phyloP scores from a whole-genome alignment of 2,113 vertebrate species.

The Chaenocephalus aceratus region DNA sequence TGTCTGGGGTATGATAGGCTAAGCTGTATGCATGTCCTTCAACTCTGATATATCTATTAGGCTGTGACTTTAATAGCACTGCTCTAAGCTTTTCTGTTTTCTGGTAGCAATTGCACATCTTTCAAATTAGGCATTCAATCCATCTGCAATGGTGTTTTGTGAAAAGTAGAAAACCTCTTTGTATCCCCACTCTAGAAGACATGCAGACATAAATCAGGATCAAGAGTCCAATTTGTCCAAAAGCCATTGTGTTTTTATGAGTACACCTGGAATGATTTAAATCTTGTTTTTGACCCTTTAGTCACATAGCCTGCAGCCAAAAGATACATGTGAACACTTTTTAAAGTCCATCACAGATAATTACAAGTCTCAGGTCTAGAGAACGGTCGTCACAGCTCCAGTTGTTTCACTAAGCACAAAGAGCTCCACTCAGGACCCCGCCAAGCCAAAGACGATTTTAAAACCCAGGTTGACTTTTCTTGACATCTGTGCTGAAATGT shows the following conservation, averaged over 20 bases:
- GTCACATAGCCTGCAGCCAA: conserved; percentile 21
- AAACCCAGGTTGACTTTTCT: background rate
- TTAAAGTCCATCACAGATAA: conserved; percentile 17
- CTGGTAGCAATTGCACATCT: background rate
- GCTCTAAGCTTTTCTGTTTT: conserved; percentile 3
- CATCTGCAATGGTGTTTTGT: background rate
- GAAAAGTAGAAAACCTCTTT: background rate
- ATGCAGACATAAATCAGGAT: conserved; percentile 20
- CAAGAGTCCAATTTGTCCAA: conserved; percentile 23
- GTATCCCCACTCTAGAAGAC: background rate
- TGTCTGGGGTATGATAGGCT: conserved; percentile 53
- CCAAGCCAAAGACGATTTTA: background rate
- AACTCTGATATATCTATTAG: conserved; percentile 42
- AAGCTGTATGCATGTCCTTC: conserved; percentile 45
- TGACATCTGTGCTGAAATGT: background rate
- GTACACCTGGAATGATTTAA: conserved; percentile 13
- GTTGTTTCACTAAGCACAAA: conserved; percentile 4
- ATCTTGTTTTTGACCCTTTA: conserved; percentile 19
- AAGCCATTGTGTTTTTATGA: conserved; percentile 4
- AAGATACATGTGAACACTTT: conserved; percentile 21
- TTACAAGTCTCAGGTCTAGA: background rate
- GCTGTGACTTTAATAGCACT: conserved; percentile 37
- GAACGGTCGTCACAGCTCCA: background rate
- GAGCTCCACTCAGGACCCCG: background rate
- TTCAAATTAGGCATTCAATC: conserved; percentile 22